These are phyloP conservation scores for Heliocidaris erythrogramma DNA, from an alignment of 35 echinoderm and acorn worm species.

Conservation along the genomic window DNA sequence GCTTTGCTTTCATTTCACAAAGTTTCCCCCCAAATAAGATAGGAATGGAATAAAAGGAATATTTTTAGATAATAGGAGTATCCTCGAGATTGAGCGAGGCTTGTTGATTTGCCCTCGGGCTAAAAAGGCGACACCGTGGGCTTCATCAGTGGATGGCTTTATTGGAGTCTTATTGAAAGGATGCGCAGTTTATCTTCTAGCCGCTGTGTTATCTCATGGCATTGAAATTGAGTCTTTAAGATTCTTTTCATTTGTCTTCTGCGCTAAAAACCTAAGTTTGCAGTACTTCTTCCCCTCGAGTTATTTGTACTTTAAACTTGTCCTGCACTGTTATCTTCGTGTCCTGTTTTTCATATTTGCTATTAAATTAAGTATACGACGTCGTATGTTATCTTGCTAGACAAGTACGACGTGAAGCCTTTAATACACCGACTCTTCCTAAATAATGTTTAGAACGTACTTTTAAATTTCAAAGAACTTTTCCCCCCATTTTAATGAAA, in stretches of 20 bases:
- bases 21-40: neutral
- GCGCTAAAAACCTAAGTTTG: neutral
- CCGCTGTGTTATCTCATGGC: neutral
- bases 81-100: neutral
- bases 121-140: neutral
- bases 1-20: neutral
- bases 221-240: slow-evolving; percentile 1
- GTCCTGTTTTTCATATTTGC: too few relatives aligned
- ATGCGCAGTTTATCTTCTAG: neutral
- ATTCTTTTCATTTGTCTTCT: neutral
- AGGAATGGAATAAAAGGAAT: neutral
- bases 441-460: too few relatives aligned
- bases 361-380: too few relatives aligned
- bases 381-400: too few relatives aligned
- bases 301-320: neutral
- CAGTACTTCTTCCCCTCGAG: neutral
- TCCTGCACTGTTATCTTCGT: neutral
- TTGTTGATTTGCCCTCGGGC: slow-evolving; percentile 41
- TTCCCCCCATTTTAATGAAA: too few relatives aligned
- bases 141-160: neutral
- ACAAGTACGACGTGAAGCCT: too few relatives aligned
- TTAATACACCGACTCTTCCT: too few relatives aligned
- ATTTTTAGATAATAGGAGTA: neutral
- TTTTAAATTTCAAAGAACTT: too few relatives aligned
- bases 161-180: neutral